Evolutionary conservation across 37 sponge, comb jelly and placozoan genomes (phyloP), one percentile per base, ranked within the genome.

Genomic region (Hormiphora californensis): DNA sequence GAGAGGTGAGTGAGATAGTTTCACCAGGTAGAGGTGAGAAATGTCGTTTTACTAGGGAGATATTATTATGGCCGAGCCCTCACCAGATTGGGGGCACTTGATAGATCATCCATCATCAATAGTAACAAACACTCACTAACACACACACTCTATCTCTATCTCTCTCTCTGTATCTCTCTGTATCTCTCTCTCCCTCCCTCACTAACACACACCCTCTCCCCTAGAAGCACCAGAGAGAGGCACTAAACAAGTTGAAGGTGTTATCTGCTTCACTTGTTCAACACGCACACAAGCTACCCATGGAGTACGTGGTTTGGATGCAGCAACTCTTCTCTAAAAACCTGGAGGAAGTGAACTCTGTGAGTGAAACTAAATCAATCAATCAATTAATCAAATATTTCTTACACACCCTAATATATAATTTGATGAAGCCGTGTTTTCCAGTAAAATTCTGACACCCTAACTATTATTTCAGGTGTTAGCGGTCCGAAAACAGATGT

Each of bases 291-390:
- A 73, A 73, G 23, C 44, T 73, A 1, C 81, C 81, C 1, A 23
- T 73, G 27, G 43, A 73, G 46, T 33, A 43, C 41, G 46, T 73
- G 15, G 81, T 73, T 22, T 46, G 43, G 46, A 73, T 73, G 7
- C 8, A 36, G 25, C 81, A 73, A 46, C 81, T 43, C 4, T 73
- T 36, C 81, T 23, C 36, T 40, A 21, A 46, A 37, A 33, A 43
- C 27, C 38, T 73, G 43, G 81, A 73, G 44, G 81, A 73, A 17
- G 12, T 73, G 46, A 73, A 73, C 81, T 73, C 81, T 1, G 81
- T 73, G 1, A 41, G 81, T 57, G 53, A 17, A 49, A 49, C 53
- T 49, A 49, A 9, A 49, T 49, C 9, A 49, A 49, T 9, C 15
- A 15, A 15, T 17, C 53, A 9, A 17, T 49, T 49, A 17, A 15